phyloP scores from a whole-genome alignment of 1,140 invertebrate genomes.

The Trichonephila clavata region DNA sequence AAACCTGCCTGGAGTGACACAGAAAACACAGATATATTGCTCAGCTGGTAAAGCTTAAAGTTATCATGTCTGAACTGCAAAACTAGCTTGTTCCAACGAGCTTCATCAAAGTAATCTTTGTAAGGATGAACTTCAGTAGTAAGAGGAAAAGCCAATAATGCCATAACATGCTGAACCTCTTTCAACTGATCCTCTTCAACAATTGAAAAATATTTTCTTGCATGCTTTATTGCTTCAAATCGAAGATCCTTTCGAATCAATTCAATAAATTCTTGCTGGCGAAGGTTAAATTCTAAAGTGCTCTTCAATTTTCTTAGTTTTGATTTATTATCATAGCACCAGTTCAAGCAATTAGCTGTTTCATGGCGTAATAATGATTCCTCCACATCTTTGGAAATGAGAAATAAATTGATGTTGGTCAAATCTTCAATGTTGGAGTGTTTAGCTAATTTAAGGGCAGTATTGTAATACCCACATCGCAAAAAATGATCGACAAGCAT shows the following conservation, averaged over 20 bases:
- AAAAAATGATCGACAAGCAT: slow-evolving; percentile 98
- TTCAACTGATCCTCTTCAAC: slow-evolving; percentile 92
- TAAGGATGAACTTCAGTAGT: slow-evolving; percentile 87
- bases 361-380: slow-evolving; percentile 87
- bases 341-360: slow-evolving; percentile 93
- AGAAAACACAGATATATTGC: slow-evolving; percentile 93
- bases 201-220: slow-evolving; percentile 93
- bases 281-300: slow-evolving; percentile 89
- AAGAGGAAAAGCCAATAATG: slow-evolving; percentile 93
- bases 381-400: slow-evolving; percentile 92
- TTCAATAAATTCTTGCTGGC: slow-evolving; percentile 97
- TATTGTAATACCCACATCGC: slow-evolving; percentile 96
- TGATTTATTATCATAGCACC: slow-evolving; percentile 98
- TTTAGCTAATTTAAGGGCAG: slow-evolving; percentile 91
- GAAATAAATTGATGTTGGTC: slow-evolving; percentile 96
- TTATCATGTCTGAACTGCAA: slow-evolving; percentile 96
- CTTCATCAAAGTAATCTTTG: slow-evolving; percentile 86
- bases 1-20: slow-evolving; percentile 95
- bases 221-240: slow-evolving; percentile 95
- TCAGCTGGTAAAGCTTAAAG: slow-evolving; percentile 95
- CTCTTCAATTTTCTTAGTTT: slow-evolving; percentile 94
- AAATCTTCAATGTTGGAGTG: slow-evolving; percentile 88
- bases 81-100: slow-evolving; percentile 91
- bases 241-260: slow-evolving; percentile 91
- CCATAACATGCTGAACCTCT: slow-evolving; percentile 97